Evolutionary conservation across 2,888 invertebrate genomes (phyloP).

Genomic region (Stenurella melanura): DNA sequence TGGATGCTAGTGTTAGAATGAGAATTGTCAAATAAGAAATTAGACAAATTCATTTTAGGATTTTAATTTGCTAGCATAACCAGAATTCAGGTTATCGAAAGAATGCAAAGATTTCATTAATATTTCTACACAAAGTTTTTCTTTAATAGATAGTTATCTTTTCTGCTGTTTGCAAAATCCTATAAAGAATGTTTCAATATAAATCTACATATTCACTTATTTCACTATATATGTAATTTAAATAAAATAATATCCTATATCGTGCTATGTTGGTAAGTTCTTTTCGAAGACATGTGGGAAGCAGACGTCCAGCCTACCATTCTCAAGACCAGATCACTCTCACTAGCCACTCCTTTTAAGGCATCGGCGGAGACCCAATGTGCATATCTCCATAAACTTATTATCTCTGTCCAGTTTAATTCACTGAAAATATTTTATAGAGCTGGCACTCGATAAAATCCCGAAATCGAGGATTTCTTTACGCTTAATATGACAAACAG

Average conservation of each 20-base stretch:
- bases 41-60: no score
- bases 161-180: no score
- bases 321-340: slow-evolving; percentile 55
- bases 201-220: not conserved
- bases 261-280: slow-evolving; percentile 6
- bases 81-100: no score
- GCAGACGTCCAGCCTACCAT: slow-evolving; percentile 46
- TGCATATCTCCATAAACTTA: slow-evolving; percentile 25
- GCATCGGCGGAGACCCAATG: slow-evolving; percentile 33
- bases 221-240: not conserved
- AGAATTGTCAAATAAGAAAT: no score
- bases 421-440: slow-evolving; percentile 6
- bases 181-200: no score
- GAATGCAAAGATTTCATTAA: no score
- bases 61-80: no score
- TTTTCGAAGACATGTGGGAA: slow-evolving; percentile 47
- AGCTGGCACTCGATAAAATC: not conserved
- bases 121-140: no score
- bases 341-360: slow-evolving; percentile 56
- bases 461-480: not conserved
- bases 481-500: not conserved
- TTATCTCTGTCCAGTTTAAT: slow-evolving; percentile 11
- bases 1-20: no score
- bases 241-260: not conserved
- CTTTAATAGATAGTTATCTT: no score